Conservation (phyloP, 1,140 invertebrate genomes). For the Macrostomum lignano region DNA sequence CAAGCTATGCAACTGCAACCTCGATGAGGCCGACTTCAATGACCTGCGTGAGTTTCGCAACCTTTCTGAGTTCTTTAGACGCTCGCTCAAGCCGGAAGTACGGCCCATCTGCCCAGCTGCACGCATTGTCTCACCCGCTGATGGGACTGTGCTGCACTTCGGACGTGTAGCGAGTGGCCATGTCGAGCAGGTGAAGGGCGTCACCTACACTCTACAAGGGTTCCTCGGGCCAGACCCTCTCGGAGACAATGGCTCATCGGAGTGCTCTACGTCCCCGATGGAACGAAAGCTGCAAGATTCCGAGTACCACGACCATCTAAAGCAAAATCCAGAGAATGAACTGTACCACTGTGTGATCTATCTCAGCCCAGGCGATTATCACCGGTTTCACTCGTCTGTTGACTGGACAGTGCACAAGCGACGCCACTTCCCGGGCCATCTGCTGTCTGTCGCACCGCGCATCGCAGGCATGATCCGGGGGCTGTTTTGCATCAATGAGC, state of each 20-base stretch:
- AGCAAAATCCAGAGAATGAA: slow-evolving; percentile 33
- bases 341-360: slow-evolving; percentile 84
- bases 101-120: slow-evolving; percentile 39
- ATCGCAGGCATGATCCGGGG: slow-evolving; percentile 58
- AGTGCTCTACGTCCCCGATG: background rate
- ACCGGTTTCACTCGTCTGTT: slow-evolving; percentile 77
- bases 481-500: slow-evolving; percentile 73
- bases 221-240: slow-evolving; percentile 43
- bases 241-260: background rate
- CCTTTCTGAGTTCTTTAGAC: slow-evolving; percentile 68
- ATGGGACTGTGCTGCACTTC: slow-evolving; percentile 63
- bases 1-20: slow-evolving; percentile 50
- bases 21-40: slow-evolving; percentile 52
- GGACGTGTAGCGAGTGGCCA: slow-evolving; percentile 51
- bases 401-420: slow-evolving; percentile 57
- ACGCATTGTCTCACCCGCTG: slow-evolving; percentile 46
- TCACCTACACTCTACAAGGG: slow-evolving; percentile 60
- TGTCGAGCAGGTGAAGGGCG: slow-evolving; percentile 67
- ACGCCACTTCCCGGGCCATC: slow-evolving; percentile 50
- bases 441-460: slow-evolving; percentile 47
- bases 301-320: background rate
- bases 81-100: slow-evolving; percentile 44
- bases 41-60: slow-evolving; percentile 48
- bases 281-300: too few species aligned
- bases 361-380: slow-evolving; percentile 88